Evolutionary conservation across 2,113 vertebrate genomes (phyloP).

Genomic region (Muscicapa adusta): DNA sequence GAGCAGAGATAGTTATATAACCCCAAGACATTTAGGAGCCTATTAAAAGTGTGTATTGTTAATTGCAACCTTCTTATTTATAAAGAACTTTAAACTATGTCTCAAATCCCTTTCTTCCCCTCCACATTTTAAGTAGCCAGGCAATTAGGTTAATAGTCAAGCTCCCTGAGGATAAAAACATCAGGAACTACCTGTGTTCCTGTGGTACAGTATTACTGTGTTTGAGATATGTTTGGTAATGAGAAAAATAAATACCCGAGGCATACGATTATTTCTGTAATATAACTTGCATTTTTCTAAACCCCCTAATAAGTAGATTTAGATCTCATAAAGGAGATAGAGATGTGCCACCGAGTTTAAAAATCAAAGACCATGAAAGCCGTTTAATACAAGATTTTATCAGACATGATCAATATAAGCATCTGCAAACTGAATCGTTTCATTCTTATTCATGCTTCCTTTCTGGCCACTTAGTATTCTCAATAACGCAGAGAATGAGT

Average conservation of each 20-base stretch:
- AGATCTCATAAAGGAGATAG: slow-evolving; percentile 60
- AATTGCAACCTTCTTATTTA: neutral
- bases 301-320: slow-evolving; percentile 65
- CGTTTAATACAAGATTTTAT: slow-evolving; percentile 66
- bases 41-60: neutral
- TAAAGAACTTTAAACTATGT: neutral
- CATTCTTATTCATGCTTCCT: slow-evolving; percentile 51
- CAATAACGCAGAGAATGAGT: slow-evolving; percentile 48
- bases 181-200: neutral
- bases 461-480: slow-evolving; percentile 51
- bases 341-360: slow-evolving; percentile 42
- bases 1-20: neutral
- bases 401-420: slow-evolving; percentile 60
- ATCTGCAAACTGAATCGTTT: slow-evolving; percentile 65
- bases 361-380: slow-evolving; percentile 65
- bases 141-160: neutral
- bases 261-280: slow-evolving; percentile 60
- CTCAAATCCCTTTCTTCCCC: neutral
- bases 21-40: neutral
- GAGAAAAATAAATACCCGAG: slow-evolving; percentile 69
- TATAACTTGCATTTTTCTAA: slow-evolving; percentile 65
- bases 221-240: slow-evolving; percentile 46
- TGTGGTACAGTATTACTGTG: slow-evolving; percentile 25
- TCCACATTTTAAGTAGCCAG: neutral
- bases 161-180: neutral